These are phyloP conservation scores for Anhinga anhinga DNA, from an alignment of 2,113 vertebrate genomes.

Conservation along the genomic window DNA sequence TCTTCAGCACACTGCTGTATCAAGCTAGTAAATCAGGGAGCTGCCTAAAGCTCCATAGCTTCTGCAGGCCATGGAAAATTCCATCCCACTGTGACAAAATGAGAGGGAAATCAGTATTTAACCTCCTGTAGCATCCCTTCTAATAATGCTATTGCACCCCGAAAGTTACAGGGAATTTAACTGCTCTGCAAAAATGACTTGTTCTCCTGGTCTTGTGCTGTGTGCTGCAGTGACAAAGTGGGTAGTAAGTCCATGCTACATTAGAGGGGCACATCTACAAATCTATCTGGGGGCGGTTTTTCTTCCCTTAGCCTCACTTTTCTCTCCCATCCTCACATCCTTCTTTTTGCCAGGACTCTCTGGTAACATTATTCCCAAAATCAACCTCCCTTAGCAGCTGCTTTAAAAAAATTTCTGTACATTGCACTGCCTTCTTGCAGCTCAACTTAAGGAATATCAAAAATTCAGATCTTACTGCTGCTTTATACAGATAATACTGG, in stretches of 20 bases:
- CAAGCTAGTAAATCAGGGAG: conserved; percentile 22
- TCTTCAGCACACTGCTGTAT: background rate
- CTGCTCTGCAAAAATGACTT: background rate
- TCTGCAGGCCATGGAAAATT: conserved; percentile 15
- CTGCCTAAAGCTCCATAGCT: background rate
- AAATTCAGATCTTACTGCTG: background rate
- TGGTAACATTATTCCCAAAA: background rate
- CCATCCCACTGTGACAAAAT: background rate
- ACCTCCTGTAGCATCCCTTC: conserved; percentile 36
- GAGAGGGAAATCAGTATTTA: conserved; percentile 60
- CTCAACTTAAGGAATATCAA: background rate
- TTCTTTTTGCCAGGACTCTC: background rate
- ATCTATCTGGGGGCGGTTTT: background rate
- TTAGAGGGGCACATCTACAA: background rate
- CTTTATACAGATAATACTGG: background rate
- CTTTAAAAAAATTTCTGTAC: background rate
- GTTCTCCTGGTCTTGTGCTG: background rate
- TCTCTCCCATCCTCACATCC: background rate
- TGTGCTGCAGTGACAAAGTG: background rate
- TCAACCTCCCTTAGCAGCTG: background rate
- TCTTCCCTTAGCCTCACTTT: background rate
- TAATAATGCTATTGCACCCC: background rate
- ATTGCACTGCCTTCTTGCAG: background rate
- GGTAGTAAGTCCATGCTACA: background rate
- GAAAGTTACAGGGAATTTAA: conserved; percentile 5